Percentiles rank a stretch among this genome's conserved stretches.
Evolutionary conservation across 1,140 invertebrate species (phyloP).

Genomic region (Meloidogyne floridensis): DNA sequence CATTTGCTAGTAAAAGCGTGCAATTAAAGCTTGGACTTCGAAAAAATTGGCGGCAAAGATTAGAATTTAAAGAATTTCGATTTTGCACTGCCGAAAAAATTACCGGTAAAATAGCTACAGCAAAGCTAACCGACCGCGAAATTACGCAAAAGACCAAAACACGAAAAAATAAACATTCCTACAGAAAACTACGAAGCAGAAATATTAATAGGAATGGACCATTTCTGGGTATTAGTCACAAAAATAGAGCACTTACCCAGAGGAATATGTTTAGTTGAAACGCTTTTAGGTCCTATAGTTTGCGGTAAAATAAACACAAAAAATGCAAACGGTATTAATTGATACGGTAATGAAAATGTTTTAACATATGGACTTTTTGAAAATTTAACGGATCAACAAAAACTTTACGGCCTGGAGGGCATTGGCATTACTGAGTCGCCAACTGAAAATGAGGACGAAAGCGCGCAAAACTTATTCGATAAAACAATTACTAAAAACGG

Average conservation of each 20-base stretch:
- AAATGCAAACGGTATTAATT: not conserved
- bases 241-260: not conserved
- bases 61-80: slow-evolving; percentile 10
- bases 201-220: slow-evolving; percentile 8
- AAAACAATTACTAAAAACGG: not conserved
- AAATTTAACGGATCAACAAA: not conserved
- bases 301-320: not conserved
- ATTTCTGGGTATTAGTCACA: not conserved
- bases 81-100: slow-evolving; percentile 9
- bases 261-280: not conserved
- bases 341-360: not conserved
- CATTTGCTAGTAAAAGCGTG: not conserved
- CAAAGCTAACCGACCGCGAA: not conserved
- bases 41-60: not conserved
- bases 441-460: slow-evolving; percentile 13
- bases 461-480: slow-evolving; percentile 6
- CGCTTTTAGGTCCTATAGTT: not conserved
- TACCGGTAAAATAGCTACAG: not conserved
- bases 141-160: not conserved
- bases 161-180: not conserved
- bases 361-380: not conserved
- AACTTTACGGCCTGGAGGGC: slow-evolving; percentile 16
- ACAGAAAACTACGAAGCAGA: not conserved
- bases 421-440: slow-evolving; percentile 3
- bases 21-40: not conserved